phyloP scores from a whole-genome alignment of 2,113 vertebrate genomes.

The Puntigrus tetrazona region DNA sequence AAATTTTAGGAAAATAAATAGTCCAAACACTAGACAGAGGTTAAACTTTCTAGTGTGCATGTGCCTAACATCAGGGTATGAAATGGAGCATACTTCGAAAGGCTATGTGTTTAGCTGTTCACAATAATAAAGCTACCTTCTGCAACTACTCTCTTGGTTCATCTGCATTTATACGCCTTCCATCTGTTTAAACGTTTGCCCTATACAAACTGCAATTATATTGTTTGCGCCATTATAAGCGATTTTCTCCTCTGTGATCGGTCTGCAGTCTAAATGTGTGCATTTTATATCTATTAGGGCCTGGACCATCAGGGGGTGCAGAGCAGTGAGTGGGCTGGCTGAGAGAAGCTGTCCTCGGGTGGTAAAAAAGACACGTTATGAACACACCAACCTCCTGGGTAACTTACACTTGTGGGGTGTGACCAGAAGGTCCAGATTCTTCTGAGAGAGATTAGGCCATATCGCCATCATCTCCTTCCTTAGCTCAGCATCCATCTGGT shows the following conservation, averaged over 20 bases:
- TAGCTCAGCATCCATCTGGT: conserved; percentile 93
- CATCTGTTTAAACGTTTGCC: background rate
- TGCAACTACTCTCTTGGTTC: background rate
- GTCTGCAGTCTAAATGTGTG: background rate
- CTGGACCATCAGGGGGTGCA: conserved; percentile 74
- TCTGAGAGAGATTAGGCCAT: conserved; percentile 95
- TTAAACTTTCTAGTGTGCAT: background rate
- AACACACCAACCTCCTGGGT: conserved; percentile 61
- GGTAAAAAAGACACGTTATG: conserved; percentile 54
- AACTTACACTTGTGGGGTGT: conserved; percentile 95
- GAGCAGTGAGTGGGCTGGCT: conserved; percentile 67
- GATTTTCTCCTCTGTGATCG: background rate
- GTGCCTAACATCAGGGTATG: background rate
- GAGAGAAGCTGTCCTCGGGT: conserved; percentile 71
- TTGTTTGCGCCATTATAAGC: background rate
- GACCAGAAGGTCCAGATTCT: conserved; percentile 91
- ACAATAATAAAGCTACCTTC: background rate
- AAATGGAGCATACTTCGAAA: background rate
- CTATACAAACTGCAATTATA: too few species aligned
- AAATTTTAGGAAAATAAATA: background rate
- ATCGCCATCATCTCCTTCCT: conserved; percentile 98
- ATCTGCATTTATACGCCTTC: background rate
- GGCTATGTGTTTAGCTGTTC: background rate
- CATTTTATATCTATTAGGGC: background rate
- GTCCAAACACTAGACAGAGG: background rate